Conservation (phyloP, 2,113 vertebrate genomes). For the Varanus komodoensis region DNA sequence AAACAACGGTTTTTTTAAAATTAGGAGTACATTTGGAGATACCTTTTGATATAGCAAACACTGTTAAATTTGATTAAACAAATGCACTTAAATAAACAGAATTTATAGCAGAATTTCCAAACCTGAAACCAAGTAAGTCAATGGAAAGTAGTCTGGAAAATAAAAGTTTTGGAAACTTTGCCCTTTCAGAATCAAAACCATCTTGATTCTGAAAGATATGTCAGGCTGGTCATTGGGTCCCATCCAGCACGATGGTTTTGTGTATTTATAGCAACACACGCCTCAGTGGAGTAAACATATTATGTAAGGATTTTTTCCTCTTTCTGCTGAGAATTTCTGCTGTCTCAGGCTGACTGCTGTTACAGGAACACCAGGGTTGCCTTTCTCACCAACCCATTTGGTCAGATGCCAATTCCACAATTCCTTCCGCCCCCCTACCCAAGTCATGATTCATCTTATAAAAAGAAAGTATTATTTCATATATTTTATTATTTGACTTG, state of each 20-base stretch:
- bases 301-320: not conserved
- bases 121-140: not conserved
- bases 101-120: not conserved
- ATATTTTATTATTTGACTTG: not conserved
- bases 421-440: not conserved
- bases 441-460: not conserved
- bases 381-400: not conserved
- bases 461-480: not conserved
- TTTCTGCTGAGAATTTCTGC: not conserved
- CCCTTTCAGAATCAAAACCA: too few relatives aligned
- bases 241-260: not conserved
- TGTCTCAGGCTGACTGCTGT: constrained; percentile 7
- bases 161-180: not conserved
- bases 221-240: not conserved
- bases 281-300: not conserved
- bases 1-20: not conserved
- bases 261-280: not conserved
- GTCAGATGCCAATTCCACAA: constrained; percentile 6
- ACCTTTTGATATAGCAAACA: not conserved
- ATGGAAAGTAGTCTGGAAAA: not conserved
- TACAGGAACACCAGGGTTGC: not conserved
- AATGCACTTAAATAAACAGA: not conserved
- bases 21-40: not conserved
- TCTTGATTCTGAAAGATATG: constrained; percentile 18
- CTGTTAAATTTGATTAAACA: not conserved